phyloP scores from a whole-genome alignment of 2,797 vertebrate species.

The Poeciliopsis turneri region DNA sequence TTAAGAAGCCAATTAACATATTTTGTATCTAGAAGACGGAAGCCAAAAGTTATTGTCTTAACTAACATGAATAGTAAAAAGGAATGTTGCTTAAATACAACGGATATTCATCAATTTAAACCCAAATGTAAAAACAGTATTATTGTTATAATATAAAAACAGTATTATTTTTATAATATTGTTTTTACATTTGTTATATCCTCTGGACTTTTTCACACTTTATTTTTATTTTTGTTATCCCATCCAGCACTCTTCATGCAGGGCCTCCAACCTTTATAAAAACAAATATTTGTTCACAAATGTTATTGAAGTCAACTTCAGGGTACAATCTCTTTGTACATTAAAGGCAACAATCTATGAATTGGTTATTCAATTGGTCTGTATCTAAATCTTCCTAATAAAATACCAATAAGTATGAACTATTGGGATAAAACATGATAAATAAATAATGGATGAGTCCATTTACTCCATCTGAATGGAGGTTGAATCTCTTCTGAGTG shows the following conservation, averaged over 20 bases:
- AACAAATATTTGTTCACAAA: neutral
- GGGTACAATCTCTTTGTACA: neutral
- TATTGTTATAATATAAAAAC: too few relatives aligned
- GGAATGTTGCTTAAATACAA: neutral
- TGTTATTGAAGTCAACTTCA: neutral
- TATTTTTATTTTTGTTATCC: neutral
- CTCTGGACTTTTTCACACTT: neutral
- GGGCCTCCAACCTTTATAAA: neutral
- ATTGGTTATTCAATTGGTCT: neutral
- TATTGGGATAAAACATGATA: neutral
- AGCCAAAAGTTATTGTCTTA: neutral
- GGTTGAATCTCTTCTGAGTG: slow-evolving; percentile 6
- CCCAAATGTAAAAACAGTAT: neutral
- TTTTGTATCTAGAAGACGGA: neutral
- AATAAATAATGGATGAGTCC: neutral
- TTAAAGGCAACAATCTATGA: neutral
- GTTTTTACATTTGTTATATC: neutral
- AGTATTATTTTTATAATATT: too few relatives aligned
- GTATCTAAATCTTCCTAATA: neutral
- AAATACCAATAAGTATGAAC: neutral
- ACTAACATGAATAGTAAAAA: neutral
- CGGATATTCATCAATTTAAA: neutral
- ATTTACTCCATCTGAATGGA: slow-evolving; percentile 11
- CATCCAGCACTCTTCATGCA: neutral
- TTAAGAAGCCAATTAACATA: neutral